Evolutionary conservation across 2,888 invertebrate species (phyloP), one percentile per base, ranked within the genome.

Genomic region (Xylota sylvarum): DNA sequence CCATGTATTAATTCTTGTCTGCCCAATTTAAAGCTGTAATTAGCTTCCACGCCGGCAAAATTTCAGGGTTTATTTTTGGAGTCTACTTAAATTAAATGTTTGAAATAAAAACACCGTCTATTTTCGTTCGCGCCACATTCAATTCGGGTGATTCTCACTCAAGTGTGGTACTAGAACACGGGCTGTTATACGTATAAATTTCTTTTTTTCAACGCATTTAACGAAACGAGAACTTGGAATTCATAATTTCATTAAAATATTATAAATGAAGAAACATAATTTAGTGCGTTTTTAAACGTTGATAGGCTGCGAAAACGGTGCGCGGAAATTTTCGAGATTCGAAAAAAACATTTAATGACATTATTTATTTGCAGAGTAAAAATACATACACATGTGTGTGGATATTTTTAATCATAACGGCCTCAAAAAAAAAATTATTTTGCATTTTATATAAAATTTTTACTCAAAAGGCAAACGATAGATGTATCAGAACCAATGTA

Each of bases 191-290:
- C 35, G 32, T 9, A 4, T 37, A 37, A 12, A 19, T 19, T 32
- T 72, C 19, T 19, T 23, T 48, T 48, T 50, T 43, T 40, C 30
- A 23, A 37, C 60, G 27, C 32, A 48, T 58, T 27, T 12, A n/a
- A 19, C 23, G 14, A 65, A 60, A 10, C 7, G n/a, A 14, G 14
- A 60, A 35, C 9, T 62, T 76, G 62, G 40, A 81, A 76, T 62
- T 69, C 81, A 81, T 76, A 81, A 69, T 76, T 76, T 76, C 52
- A 65, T 65, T 76, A 58, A 48, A 65, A 58, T 56, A 67, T 76
- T 56, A 48, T 30, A 67, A 67, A 56, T 48, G 46, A 30, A 58
- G 17, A 52, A 65, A 35, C 35, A 56, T 65, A 58, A 65, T 65
- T 76, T 65, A 56, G 55, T 40, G 14, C 27, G 17, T 55, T 64